A percentile compares a stretch with the other conserved stretches of the same genome.
phyloP scores from a whole-genome alignment of 2,113 vertebrate species.

The Alces alces region DNA sequence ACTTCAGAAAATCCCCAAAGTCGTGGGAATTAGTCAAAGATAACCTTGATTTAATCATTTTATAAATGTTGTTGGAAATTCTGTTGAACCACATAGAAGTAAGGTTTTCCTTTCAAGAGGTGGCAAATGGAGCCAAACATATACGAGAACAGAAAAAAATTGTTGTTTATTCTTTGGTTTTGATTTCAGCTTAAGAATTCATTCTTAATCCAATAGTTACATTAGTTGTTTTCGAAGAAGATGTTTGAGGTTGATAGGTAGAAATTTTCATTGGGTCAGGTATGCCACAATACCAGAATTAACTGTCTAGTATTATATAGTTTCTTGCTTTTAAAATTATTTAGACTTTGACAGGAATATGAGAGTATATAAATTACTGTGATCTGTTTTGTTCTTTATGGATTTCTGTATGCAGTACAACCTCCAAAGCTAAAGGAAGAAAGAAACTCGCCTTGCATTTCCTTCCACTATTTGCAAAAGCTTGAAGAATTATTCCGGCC shows the following conservation, averaged over 20 bases:
- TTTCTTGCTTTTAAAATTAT: background rate
- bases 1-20: background rate
- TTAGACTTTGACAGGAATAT: background rate
- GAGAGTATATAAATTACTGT: background rate
- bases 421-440: background rate
- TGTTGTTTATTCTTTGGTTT: background rate
- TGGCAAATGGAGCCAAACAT: background rate
- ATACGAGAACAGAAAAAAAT: background rate
- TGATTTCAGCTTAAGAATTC: background rate
- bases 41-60: background rate
- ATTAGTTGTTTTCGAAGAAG: background rate
- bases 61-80: background rate
- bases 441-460: background rate
- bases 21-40: background rate
- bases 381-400: background rate
- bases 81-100: background rate
- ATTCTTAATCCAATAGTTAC: background rate
- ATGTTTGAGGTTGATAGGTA: background rate
- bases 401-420: background rate
- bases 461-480: background rate
- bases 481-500: slow-evolving; percentile 34
- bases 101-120: background rate
- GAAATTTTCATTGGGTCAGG: background rate
- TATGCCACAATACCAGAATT: background rate
- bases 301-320: background rate